Evolutionary conservation across 2,113 vertebrate species (phyloP).

Genomic region (Bubo scandiacus): DNA sequence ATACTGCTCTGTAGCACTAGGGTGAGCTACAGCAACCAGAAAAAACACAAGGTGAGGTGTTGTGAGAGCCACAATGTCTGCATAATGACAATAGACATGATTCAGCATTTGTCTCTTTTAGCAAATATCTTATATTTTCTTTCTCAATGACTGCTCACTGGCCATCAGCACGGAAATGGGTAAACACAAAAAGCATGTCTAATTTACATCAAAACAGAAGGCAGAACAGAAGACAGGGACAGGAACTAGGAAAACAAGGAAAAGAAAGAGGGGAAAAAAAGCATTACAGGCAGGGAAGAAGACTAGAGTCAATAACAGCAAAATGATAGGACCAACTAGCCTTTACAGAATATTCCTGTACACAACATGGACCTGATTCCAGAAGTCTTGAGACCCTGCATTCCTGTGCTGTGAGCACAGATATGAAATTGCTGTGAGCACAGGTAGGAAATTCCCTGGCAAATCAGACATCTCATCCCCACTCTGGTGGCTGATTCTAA

Average conservation of each 20-base stretch:
- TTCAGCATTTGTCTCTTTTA: not conserved
- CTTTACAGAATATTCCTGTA: not conserved
- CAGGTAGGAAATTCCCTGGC: not conserved
- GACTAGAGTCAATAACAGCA: not conserved
- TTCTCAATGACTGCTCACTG: not conserved
- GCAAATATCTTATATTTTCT: not conserved
- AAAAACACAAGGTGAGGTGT: not conserved
- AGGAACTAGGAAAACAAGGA: not conserved
- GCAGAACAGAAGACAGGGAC: not conserved
- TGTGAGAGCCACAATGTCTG: not conserved
- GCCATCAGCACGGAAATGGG: not conserved
- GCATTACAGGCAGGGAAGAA: not conserved
- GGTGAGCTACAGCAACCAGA: not conserved
- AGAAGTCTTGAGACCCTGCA: not conserved
- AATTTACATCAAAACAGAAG: not conserved
- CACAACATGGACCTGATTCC: not conserved
- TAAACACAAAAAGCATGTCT: not conserved
- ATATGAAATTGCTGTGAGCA: not conserved
- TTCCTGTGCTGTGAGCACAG: not conserved
- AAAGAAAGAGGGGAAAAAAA: not conserved
- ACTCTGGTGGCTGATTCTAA: not conserved
- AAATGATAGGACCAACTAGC: not conserved
- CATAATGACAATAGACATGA: not conserved
- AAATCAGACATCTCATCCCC: not conserved
- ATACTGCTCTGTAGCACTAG: not conserved